Conservation (phyloP, 2,797 vertebrate genomes). For the Peromyscus aztecus region DNA sequence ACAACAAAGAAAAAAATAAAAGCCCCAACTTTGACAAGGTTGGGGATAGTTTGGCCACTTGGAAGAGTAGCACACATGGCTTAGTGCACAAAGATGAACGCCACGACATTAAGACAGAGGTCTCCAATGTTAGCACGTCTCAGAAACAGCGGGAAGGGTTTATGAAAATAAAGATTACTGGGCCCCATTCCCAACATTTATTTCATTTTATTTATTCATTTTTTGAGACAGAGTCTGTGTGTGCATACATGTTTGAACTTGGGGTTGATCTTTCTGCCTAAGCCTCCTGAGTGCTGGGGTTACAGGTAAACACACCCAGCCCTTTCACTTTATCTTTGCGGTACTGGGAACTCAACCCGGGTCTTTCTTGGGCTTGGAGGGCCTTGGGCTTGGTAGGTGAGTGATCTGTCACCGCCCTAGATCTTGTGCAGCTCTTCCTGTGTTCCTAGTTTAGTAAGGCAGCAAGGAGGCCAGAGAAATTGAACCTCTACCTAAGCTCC, state of each 20-base stretch:
- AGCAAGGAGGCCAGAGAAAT: neutral
- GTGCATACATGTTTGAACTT: neutral
- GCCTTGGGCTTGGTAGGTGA: neutral
- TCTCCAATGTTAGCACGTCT: slow-evolving; percentile 8
- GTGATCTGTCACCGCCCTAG: neutral
- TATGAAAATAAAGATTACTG: neutral
- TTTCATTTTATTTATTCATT: neutral
- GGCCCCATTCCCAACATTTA: neutral
- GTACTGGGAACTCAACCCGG: neutral
- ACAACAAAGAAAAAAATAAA: neutral
- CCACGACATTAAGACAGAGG: neutral
- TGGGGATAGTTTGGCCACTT: neutral
- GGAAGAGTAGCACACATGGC: neutral
- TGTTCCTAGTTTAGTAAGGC: neutral
- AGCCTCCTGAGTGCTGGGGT: neutral
- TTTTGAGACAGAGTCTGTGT: neutral
- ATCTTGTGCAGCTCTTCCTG: neutral
- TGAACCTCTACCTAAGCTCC: neutral
- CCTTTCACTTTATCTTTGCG: neutral
- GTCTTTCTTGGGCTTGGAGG: neutral
- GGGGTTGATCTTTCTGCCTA: neutral
- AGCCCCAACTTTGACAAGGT: neutral
- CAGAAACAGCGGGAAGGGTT: neutral
- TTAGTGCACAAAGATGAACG: neutral
- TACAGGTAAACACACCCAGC: neutral